A percentile compares a stretch with the other conserved stretches of the same genome.
These are phyloP conservation scores for Halcyon badia DNA, from an alignment of 2,797 vertebrate genomes.

Conservation along the genomic window DNA sequence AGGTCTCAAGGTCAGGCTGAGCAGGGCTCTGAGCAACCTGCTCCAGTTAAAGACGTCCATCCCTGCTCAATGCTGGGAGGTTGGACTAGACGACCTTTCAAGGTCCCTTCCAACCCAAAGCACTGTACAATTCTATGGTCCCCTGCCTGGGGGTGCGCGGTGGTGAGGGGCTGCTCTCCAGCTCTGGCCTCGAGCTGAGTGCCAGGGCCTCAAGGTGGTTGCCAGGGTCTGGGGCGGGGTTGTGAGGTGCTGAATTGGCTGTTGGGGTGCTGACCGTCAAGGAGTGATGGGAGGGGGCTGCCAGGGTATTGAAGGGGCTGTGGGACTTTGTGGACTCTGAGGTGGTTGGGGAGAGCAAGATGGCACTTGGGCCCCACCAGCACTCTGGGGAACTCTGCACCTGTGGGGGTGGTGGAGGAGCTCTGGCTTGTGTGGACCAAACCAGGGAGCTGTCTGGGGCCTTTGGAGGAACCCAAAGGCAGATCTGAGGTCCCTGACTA, in stretches of 20 bases:
- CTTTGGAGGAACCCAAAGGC: background rate
- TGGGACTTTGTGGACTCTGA: background rate
- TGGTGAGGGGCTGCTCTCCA: background rate
- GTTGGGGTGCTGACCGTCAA: too few relatives aligned
- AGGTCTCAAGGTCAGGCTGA: background rate
- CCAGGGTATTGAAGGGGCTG: background rate
- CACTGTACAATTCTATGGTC: background rate
- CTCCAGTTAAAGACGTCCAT: background rate
- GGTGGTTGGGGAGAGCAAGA: rapidly evolving
- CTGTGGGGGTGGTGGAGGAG: background rate
- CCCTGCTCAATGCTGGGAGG: background rate
- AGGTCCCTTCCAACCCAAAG: background rate
- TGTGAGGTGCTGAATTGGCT: background rate
- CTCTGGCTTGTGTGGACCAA: background rate
- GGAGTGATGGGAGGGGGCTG: rapidly evolving
- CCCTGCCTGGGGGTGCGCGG: rapidly evolving
- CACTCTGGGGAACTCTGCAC: too few relatives aligned
- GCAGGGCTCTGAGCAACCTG: background rate
- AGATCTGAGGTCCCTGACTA: background rate
- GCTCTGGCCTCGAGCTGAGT: background rate
- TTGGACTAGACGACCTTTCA: background rate
- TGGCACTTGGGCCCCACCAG: background rate
- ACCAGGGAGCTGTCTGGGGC: background rate
- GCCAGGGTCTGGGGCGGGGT: background rate
- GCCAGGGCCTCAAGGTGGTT: background rate